Evolutionary conservation across 2,797 vertebrate species (phyloP).

Genomic region (Cuniculus paca): DNA sequence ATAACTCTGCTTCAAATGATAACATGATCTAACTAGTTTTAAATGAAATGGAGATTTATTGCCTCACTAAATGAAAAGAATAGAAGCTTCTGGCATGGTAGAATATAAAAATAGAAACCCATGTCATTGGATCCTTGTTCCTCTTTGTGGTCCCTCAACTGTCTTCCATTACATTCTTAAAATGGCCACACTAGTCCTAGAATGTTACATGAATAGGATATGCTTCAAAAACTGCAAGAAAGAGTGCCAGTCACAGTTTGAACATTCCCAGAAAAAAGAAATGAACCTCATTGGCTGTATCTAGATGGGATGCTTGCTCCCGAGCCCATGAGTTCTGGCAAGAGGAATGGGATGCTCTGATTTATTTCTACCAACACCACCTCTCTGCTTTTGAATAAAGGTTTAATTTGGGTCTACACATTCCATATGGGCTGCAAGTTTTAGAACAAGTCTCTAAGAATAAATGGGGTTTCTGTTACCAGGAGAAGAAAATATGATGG

Average conservation of each 20-base stretch:
- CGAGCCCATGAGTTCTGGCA: background rate
- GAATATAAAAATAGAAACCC: slow-evolving; percentile 19
- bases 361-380: background rate
- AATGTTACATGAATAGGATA: background rate
- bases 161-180: slow-evolving; percentile 8
- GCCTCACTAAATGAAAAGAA: slow-evolving; percentile 23
- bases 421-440: background rate
- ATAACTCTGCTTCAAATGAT: slow-evolving; percentile 6
- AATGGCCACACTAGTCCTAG: background rate
- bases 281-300: background rate
- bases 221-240: background rate
- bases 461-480: background rate
- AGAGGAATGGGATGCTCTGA: background rate
- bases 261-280: background rate
- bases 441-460: background rate
- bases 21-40: slow-evolving; percentile 13
- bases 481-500: background rate
- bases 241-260: background rate
- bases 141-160: background rate
- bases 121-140: background rate
- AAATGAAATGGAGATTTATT: slow-evolving; percentile 55
- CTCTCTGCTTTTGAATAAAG: background rate
- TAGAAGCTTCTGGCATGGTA: background rate
- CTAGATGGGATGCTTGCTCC: background rate
- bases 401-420: background rate